Evolutionary conservation across 2,113 vertebrate genomes (phyloP), one percentile per base, ranked within the genome.

Genomic region (Syngnathus typhle): DNA sequence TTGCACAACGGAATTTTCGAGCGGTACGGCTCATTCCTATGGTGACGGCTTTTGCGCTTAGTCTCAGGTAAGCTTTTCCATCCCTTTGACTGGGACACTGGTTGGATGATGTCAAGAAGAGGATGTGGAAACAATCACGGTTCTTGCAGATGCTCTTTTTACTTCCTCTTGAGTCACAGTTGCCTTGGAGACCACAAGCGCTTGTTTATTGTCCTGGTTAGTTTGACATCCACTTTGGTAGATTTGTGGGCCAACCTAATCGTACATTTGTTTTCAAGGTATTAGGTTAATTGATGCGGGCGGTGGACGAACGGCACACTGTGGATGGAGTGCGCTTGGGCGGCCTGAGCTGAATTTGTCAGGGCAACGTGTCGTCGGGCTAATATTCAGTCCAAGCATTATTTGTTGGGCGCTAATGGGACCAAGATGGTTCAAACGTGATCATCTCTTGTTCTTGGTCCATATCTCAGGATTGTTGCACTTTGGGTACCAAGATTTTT

Each of bases 231-330:
- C 18, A 46, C 69, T 59, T 68, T 19, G 16, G 56, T 47, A 44
- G 5, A 64, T 71, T 68, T 79, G 76, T 82, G 38, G 74, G 47
- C 60, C 69, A 84, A 88, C 87, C 74, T 86, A 82, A 85, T 87
- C 80, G 81, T 89, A 89, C 84, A 89, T 88, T 88, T 89, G 84
- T 89, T 89, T 89, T 85, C 51, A 74, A 87, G 84, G 88, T 87
- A 84, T 88, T 85, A 72, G 87, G 82, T 88, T 80, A 78, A 62
- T 52, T 16, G 43, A 58, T 23, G 39, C 12, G 21, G 21, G 39
- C 12, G 21, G n/a, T n/a, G n/a, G 41, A 74, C 70, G 71, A 77
- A 75, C 75, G 82, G 85, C 76, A 82, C 67, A 54, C 70, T 66
- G 81, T 74, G 27, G 27, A 32, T 32, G 27, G 2, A 32, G 27